Percentiles rank a stretch among this genome's conserved stretches.
Conservation (phyloP, 2,113 vertebrate species). For the Centropus bengalensis region DNA sequence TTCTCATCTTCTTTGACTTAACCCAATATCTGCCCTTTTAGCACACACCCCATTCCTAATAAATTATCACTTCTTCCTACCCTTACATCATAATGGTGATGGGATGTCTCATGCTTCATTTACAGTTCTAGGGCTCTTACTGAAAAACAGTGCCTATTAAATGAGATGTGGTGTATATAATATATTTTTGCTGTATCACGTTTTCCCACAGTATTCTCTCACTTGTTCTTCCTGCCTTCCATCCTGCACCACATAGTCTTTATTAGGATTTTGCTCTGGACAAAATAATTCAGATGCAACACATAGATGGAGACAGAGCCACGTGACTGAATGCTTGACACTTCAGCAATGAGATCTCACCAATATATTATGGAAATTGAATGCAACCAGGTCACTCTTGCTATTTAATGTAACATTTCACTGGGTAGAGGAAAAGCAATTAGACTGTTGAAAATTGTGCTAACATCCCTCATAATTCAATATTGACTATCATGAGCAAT, state of each 20-base stretch:
- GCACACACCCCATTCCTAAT: background rate
- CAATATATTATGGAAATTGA: conserved; percentile 77
- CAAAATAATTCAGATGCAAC: background rate
- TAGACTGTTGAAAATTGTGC: conserved; percentile 72
- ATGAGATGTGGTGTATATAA: background rate
- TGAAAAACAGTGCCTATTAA: background rate
- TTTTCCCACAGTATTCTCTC: background rate
- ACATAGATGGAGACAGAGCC: conserved; percentile 69
- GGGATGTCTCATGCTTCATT: background rate
- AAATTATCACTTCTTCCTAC: background rate
- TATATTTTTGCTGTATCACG: background rate
- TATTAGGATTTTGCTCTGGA: background rate
- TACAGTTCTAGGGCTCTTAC: background rate
- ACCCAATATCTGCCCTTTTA: background rate
- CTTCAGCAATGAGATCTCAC: conserved; percentile 79
- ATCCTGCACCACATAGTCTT: background rate
- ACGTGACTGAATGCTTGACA: conserved; percentile 66
- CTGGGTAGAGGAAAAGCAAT: conserved; percentile 79
- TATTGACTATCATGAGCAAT: conserved; percentile 60
- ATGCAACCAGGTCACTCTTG: conserved; percentile 75
- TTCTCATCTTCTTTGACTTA: background rate
- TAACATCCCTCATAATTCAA: conserved; percentile 64
- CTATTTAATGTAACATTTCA: conserved; percentile 84
- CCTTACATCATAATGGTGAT: background rate
- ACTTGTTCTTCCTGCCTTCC: background rate